Conservation (phyloP, 2,113 vertebrate genomes). For the Phalacrocorax brasilianus region DNA sequence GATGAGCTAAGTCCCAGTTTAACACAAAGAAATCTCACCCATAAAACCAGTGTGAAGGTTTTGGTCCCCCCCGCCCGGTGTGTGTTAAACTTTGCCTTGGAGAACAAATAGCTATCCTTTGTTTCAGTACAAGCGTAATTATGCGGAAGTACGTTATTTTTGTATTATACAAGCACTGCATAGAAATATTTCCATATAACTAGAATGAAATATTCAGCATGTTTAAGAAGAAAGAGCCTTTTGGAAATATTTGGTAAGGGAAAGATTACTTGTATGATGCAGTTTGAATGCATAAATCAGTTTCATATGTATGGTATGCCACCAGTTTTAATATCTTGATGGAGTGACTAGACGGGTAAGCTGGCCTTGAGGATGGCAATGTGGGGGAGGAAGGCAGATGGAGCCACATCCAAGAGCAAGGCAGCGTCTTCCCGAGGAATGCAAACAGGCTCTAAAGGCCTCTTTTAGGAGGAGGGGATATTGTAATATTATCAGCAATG, state of each 20-base stretch:
- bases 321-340: not conserved
- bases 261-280: not conserved
- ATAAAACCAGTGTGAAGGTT: not conserved
- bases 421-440: not conserved
- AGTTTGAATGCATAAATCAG: conserved; percentile 2
- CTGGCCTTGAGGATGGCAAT: not conserved
- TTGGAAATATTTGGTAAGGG: conserved; percentile 1
- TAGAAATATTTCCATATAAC: not conserved
- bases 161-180: not conserved
- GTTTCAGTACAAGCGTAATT: not conserved
- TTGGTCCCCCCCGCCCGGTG: not conserved
- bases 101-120: not conserved
- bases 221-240: not conserved
- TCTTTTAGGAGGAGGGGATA: not conserved
- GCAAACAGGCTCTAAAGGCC: not conserved
- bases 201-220: not conserved
- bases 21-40: not conserved
- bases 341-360: not conserved
- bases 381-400: conserved; percentile 6
- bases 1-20: not conserved
- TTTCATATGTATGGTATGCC: not conserved
- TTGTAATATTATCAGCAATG: conserved; percentile 49
- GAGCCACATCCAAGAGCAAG: not conserved
- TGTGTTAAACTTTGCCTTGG: not conserved
- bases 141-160: not conserved